Percentiles rank a stretch among this genome's conserved stretches.
phyloP scores from a whole-genome alignment of 2,888 invertebrate species.

The Phragmatobia fuliginosa region DNA sequence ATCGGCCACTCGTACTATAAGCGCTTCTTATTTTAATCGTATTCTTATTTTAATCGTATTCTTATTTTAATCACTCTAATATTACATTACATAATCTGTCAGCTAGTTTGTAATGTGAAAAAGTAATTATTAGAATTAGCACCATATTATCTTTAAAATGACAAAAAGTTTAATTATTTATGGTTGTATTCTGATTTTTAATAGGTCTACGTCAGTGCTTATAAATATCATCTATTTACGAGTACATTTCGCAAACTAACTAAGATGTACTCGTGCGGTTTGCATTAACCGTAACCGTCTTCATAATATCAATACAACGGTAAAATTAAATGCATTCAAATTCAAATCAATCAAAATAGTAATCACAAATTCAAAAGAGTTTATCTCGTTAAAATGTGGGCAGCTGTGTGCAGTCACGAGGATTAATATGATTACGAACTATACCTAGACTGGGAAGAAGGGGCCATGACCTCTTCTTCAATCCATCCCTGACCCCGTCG shows the following conservation, averaged over 20 bases:
- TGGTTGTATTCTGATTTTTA: not conserved
- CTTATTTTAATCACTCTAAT: not conserved
- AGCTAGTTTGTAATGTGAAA: not conserved
- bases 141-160: not conserved
- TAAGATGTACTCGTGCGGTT: not conserved
- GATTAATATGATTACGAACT: not conserved
- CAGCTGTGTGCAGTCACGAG: not conserved
- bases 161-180: not conserved
- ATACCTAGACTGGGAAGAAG: not conserved
- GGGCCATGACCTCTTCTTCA: not conserved
- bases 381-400: not conserved
- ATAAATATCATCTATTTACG: not conserved
- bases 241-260: not conserved
- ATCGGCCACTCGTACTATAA: too few relatives aligned
- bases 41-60: too few relatives aligned
- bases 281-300: not conserved
- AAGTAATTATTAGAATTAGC: not conserved
- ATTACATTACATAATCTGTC: not conserved
- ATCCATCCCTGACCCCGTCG: not conserved
- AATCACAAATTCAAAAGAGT: too few relatives aligned
- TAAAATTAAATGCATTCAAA: not conserved
- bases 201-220: not conserved
- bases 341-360: not conserved
- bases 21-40: too few relatives aligned
- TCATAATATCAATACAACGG: not conserved